Conservation (phyloP, 2,113 vertebrate species). For the Istiophorus platypterus region DNA sequence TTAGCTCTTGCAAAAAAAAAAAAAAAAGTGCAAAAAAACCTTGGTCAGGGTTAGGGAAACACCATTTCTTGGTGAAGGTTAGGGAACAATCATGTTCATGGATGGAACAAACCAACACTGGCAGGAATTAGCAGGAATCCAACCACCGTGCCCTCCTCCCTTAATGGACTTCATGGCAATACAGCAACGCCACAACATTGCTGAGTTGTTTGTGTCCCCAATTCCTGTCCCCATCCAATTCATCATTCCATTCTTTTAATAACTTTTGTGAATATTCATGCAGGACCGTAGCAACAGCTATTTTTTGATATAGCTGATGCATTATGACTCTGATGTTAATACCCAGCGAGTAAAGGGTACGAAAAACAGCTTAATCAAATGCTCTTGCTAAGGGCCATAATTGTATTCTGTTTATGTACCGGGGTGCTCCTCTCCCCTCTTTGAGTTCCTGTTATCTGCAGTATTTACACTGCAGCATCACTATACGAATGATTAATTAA, state of each 20-base stretch:
- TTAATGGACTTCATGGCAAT: not conserved
- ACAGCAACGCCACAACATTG: not conserved
- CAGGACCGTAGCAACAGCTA: constrained; percentile 48
- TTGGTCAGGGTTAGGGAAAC: not conserved
- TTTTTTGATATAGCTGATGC: constrained; percentile 45
- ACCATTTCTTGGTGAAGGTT: not conserved
- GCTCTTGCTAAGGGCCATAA: constrained; percentile 71
- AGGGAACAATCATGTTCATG: not conserved
- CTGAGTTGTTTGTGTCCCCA: constrained; percentile 22
- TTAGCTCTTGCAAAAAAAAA: not conserved
- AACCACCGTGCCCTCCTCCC: not conserved
- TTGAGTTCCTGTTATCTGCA: constrained; percentile 59
- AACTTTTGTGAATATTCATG: constrained; percentile 60
- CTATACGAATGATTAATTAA: constrained; percentile 69
- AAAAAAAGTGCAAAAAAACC: not conserved
- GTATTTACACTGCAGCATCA: constrained; percentile 64
- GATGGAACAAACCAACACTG: not conserved
- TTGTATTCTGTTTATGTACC: constrained; percentile 60
- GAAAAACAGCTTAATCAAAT: constrained; percentile 69
- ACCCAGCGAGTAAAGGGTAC: constrained; percentile 55
- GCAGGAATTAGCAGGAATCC: not conserved
- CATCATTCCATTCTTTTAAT: constrained; percentile 40
- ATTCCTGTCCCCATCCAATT: constrained; percentile 23
- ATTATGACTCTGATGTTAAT: constrained; percentile 60
- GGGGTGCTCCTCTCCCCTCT: constrained; percentile 22